phyloP scores from a whole-genome alignment of 2,113 vertebrate species.

The Pteruthius melanotis region DNA sequence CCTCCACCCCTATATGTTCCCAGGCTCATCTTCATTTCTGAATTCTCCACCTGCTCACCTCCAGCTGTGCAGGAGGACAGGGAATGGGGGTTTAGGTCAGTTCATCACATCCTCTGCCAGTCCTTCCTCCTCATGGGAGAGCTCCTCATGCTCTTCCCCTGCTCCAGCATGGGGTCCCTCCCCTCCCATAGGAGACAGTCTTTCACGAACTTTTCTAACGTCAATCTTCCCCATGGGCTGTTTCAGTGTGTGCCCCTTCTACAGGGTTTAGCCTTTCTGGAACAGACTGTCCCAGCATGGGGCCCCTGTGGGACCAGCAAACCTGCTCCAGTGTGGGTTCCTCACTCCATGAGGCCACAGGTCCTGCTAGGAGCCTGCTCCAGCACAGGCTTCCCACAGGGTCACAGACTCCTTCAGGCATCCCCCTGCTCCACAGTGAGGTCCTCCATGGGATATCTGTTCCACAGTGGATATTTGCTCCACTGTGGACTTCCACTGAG shows the following conservation, averaged over 20 bases:
- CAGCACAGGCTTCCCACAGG: not conserved
- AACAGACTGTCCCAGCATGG: not conserved
- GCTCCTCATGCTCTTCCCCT: accelerated
- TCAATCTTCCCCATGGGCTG: not conserved
- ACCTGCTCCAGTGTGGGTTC: not conserved
- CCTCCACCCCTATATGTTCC: not conserved
- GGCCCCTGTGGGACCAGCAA: no score
- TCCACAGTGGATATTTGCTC: not conserved
- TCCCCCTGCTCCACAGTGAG: not conserved
- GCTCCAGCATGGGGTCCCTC: not conserved
- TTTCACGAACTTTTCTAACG: accelerated
- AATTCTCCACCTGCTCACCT: not conserved
- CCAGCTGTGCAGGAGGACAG: accelerated
- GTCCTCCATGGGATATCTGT: not conserved
- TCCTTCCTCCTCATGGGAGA: not conserved
- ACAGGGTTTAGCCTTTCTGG: not conserved
- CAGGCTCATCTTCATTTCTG: not conserved
- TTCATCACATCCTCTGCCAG: not conserved
- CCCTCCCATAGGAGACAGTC: not conserved
- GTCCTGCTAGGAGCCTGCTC: not conserved
- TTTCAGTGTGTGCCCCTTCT: not conserved
- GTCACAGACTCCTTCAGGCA: not conserved
- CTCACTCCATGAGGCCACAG: not conserved
- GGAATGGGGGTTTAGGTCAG: accelerated
- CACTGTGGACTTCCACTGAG: accelerated